Base-by-base conservation (phyloP, 2,113 vertebrate genomes). In the Megaceryle maxima region DNA sequence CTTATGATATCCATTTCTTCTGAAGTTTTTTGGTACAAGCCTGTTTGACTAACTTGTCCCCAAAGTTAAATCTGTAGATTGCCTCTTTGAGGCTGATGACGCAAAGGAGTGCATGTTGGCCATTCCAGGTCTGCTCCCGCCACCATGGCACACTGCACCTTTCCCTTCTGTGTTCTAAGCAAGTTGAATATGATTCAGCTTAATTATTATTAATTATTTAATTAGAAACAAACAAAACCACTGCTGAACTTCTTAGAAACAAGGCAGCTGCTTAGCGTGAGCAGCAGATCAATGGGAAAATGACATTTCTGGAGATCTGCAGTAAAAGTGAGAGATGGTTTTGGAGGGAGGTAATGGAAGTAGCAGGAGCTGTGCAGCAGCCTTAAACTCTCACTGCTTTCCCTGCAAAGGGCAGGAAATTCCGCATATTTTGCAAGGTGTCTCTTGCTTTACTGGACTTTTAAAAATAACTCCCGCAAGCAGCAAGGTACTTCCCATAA, bases 41-140 rank as follows among this genome's bases (percentile, higher is more conserved):
- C 37, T 50, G 22, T 55, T 67, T 35, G 46, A 63, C 25, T 50
- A 80, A 67, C 10, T 13, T 0, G 1, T 11, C 10, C 66, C 33
- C 20, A 5, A 57, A 37, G 17, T 53, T 68, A 48, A 83, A 87
- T 41, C 29, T 26, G 43, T 29, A 33, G 24, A 51, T 48, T 1
- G 3, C 16, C 41, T 63, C 57, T 69, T 14, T 73, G 50, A 72
- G 28, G 50, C 12, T 0, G 0, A 33, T 12, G 53, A 66, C 28
- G 41, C 4, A 13, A 25, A 3, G n/a, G 8, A 21, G 62, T 1
- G 14, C 22, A 7, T 1, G 1, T 14, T 0, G 0, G 11, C 22
- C 28, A 26, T 21, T 69, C 53, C 17, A 6, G n/a, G 33, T 50
- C 53, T 44, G 41, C 50, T 87, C 35, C 41, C 28, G 0, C 77